Conservation (phyloP, 2,797 vertebrate species). For the Ataeniobius toweri region DNA sequence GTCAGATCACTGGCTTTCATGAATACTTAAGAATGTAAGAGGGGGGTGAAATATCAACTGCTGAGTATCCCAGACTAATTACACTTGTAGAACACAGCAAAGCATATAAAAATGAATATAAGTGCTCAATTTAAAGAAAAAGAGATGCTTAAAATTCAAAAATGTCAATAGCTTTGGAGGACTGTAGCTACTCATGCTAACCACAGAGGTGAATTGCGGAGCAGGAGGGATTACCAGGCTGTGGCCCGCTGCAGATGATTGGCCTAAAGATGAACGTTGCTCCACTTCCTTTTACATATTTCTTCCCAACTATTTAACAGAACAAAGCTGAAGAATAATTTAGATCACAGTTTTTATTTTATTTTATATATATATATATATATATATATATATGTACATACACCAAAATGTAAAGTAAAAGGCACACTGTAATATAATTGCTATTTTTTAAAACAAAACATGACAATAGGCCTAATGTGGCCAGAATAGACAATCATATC, state of each 20-base stretch:
- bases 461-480: neutral
- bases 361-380: too few species aligned
- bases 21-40: constrained; percentile 82
- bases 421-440: neutral
- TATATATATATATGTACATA: too few species aligned
- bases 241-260: constrained; percentile 52
- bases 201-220: constrained; percentile 44
- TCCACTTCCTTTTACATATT: constrained; percentile 52
- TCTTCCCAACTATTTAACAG: constrained; percentile 51
- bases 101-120: constrained; percentile 76
- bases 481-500: neutral
- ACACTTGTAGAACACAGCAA: constrained; percentile 80
- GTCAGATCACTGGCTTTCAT: constrained; percentile 87
- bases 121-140: constrained; percentile 71
- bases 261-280: constrained; percentile 60
- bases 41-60: constrained; percentile 64
- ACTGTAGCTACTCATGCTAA: constrained; percentile 49
- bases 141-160: constrained; percentile 50
- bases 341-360: constrained; percentile 18
- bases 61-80: constrained; percentile 83
- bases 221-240: constrained; percentile 61
- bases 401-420: neutral
- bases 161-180: constrained; percentile 54
- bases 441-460: neutral
- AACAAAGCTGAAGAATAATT: constrained; percentile 37